Base-by-base conservation (phyloP, 1,140 invertebrate species). In the Drosophila aff. region DNA sequence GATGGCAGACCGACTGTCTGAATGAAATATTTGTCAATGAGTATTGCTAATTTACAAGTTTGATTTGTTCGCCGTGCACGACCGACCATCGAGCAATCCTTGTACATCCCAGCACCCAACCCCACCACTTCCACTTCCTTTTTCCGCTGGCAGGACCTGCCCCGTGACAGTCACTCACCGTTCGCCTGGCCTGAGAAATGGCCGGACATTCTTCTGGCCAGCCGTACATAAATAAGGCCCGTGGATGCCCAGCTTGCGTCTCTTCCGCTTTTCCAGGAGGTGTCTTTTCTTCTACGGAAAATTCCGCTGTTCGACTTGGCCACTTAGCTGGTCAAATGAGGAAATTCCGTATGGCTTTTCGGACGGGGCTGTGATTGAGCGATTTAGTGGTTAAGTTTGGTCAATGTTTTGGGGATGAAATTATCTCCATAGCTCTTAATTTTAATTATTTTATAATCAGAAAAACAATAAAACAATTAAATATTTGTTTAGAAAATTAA, bases 41-140 rank as follows among this genome's bases (percentile, higher is more conserved):
- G 89, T 89, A 84, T 82, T 91, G 89, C 89, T 91, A 91, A 91
- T 91, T 91, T 91, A 85, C 89, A 91, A 91, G 89, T 91, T 89
- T 91, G 89, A 91, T 91, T 91, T 91, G 86, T 81, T 68, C 80
- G 58, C 44, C 50, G 33, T 79, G 61, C 67, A 69, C 57, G 53
- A 72, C 47, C 68, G 31, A 53, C 66, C 36, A 31, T 9, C 11
- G 4, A 18, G 18, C 1, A 40, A 28, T 31, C 18, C 43, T 31
- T 47, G 16, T 6, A 36, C 31, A 47, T 7, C 2, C 44, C 18
- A 46, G 1, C 6, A 28, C 2, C 44, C 18, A 46, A 3, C 64
- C 60, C 43, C 36, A 43, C 13, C 44, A 13, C 18, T 7, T 23
- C 69, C 66, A 21, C 41, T 53, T 44, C 60, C 75, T 13, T n/a